Evolutionary conservation across 2,797 vertebrate species (phyloP), one percentile per base, ranked within the genome.

Genomic region (Borostomias antarcticus): DNA sequence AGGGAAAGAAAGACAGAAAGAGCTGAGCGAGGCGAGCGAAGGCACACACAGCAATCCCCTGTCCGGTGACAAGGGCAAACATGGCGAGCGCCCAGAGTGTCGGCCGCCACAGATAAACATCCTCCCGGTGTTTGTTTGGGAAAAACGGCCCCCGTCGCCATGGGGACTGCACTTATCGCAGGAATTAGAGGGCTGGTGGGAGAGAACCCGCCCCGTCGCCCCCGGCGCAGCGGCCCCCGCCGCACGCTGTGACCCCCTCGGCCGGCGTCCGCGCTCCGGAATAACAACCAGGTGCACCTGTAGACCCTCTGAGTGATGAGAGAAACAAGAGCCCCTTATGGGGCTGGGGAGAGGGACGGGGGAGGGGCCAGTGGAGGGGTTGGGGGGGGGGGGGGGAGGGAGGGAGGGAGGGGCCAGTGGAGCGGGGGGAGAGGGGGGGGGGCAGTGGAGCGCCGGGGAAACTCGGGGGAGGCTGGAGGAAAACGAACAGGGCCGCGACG

Each of bases 81-180:
- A 90, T 76, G 83, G 86, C 66, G 89, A 67, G 89, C 81, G 73
- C 87, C 85, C 78, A 73, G 75, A 89, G 89, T 89, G 87, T 91
- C 87, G 92, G 90, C 88, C 86, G 91, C 88, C 86, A 90, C 85
- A 92, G 92, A 95, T 94, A 95, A 95, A 94, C 90, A 89, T 92
- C 92, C 92, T 90, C 90, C 89, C 77, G 88, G 86, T 93, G 93
- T 91, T 91, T 94, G 90, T 92, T 91, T 93, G 94, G 91, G 90
- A 94, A 93, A 94, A 93, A 91, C 80, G 91, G 89, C 86, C 85
- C 84, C 85, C 70, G 82, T 92, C 84, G 75, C 92, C 93, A 93
- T 93, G 91, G 94, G 92, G 88, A 92, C 88, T 82, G 90, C 83
- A 89, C 93, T 93, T 93, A 94, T 93, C 94, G 92, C 91, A 93